These are phyloP conservation scores for Callospermophilus lateralis DNA, from an alignment of 2,113 vertebrate genomes.

Conservation along the genomic window DNA sequence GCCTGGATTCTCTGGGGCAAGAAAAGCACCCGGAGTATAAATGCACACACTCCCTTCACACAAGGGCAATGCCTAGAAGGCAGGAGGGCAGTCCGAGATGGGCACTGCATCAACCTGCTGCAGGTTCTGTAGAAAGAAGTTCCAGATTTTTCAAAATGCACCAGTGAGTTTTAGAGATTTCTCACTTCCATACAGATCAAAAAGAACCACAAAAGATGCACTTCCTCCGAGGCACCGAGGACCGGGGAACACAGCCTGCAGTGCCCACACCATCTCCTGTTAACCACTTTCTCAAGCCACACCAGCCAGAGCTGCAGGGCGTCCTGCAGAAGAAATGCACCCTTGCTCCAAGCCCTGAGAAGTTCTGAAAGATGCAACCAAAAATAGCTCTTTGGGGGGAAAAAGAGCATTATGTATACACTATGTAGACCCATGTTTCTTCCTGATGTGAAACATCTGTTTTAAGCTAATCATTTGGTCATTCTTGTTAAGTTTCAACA, in stretches of 20 bases:
- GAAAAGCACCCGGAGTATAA: background rate
- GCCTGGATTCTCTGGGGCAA: background rate
- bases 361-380: background rate
- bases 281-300: conserved; percentile 95
- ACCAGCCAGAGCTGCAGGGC: conserved; percentile 39
- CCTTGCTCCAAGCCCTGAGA: conserved; percentile 6
- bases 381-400: background rate
- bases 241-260: conserved; percentile 81
- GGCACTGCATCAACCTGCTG: background rate
- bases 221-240: conserved; percentile 82
- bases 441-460: background rate
- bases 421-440: background rate
- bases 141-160: conserved; percentile 56
- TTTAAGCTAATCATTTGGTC: background rate
- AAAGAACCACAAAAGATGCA: conserved; percentile 10
- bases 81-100: background rate
- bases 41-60: background rate
- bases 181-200: background rate
- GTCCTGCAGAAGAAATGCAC: conserved; percentile 88
- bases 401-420: accelerated
- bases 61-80: background rate
- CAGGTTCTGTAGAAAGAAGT: background rate
- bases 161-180: conserved; percentile 16
- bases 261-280: conserved; percentile 86
- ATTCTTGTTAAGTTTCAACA: background rate